A percentile compares a stretch with the other conserved stretches of the same genome.
phyloP scores from a whole-genome alignment of 2,888 invertebrate species.

The Panorpa germanica region DNA sequence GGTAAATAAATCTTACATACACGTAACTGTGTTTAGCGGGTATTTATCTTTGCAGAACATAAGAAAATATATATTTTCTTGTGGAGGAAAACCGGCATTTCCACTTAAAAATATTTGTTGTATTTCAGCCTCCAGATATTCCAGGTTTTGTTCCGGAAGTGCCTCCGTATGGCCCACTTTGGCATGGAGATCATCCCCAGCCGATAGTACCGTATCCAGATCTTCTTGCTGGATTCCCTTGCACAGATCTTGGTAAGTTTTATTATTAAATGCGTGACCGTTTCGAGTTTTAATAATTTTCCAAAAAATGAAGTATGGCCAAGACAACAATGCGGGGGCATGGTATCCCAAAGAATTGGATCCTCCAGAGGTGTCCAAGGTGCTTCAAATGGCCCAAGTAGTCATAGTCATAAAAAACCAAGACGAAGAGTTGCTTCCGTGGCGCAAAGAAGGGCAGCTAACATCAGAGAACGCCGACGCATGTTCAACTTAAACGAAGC shows the following conservation, averaged over 20 bases:
- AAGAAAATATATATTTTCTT: no score
- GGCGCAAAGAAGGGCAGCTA: constrained; percentile 80
- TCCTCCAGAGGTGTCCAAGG: constrained; percentile 17
- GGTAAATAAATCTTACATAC: no score
- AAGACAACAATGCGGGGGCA: constrained; percentile 30
- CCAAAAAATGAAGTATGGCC: constrained; percentile 26
- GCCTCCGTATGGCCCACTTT: constrained; percentile 22
- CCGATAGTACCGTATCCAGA: constrained; percentile 44
- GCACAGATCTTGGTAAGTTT: constrained; percentile 38
- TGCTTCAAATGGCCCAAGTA: constrained; percentile 16
- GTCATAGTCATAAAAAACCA: constrained; percentile 48
- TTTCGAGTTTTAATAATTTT: neutral
- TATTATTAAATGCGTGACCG: no score
- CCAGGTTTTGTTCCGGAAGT: constrained; percentile 23
- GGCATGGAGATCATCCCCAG: constrained; percentile 26
- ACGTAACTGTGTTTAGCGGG: no score
- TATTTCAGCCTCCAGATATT: constrained; percentile 20
- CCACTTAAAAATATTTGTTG: no score
- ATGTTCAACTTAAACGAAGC: constrained; percentile 96
- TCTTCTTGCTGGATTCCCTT: constrained; percentile 48
- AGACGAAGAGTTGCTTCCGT: constrained; percentile 76
- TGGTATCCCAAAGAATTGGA: constrained; percentile 21
- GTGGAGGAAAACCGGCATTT: no score
- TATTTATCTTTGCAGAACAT: no score
- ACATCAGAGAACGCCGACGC: constrained; percentile 77